A percentile compares a stretch with the other conserved stretches of the same genome.
Evolutionary conservation across 2,888 invertebrate genomes (phyloP).

Genomic region (Brenthis ino): DNA sequence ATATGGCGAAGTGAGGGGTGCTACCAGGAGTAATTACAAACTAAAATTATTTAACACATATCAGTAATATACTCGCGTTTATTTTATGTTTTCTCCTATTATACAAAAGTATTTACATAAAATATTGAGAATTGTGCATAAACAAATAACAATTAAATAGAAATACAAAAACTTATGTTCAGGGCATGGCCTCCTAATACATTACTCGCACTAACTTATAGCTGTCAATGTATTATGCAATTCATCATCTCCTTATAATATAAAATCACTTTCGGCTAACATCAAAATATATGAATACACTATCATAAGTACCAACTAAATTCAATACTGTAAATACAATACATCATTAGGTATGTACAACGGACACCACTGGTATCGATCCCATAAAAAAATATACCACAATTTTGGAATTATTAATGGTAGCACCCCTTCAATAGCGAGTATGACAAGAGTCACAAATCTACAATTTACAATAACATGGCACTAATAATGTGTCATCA

Average conservation of each 20-base stretch:
- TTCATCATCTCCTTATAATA: constrained; percentile 75
- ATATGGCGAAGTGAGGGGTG: constrained; percentile 81
- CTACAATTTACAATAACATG: constrained; percentile 81
- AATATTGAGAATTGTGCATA: constrained; percentile 83
- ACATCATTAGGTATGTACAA: constrained; percentile 76
- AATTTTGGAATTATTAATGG: constrained; percentile 82
- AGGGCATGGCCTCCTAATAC: constrained; percentile 77
- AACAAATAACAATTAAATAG: constrained; percentile 84
- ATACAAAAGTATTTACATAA: constrained; percentile 84
- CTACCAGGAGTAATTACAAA: constrained; percentile 83
- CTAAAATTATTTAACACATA: constrained; percentile 81
- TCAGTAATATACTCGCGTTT: constrained; percentile 83
- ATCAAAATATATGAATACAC: constrained; percentile 78
- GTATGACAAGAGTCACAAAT: constrained; percentile 83
- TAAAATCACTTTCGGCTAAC: constrained; percentile 81
- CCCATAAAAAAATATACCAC: constrained; percentile 82
- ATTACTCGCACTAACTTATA: constrained; percentile 75
- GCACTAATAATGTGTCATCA: constrained; percentile 80
- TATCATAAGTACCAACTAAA: constrained; percentile 81
- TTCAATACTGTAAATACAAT: constrained; percentile 81
- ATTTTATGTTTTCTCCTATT: constrained; percentile 82
- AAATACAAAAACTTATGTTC: constrained; percentile 80
- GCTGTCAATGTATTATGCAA: constrained; percentile 80
- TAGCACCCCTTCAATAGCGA: constrained; percentile 83
- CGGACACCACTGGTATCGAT: constrained; percentile 80